Percentiles rank a stretch among this genome's conserved stretches.
phyloP scores from a whole-genome alignment of 2,113 vertebrate species.

The Tyto alba region DNA sequence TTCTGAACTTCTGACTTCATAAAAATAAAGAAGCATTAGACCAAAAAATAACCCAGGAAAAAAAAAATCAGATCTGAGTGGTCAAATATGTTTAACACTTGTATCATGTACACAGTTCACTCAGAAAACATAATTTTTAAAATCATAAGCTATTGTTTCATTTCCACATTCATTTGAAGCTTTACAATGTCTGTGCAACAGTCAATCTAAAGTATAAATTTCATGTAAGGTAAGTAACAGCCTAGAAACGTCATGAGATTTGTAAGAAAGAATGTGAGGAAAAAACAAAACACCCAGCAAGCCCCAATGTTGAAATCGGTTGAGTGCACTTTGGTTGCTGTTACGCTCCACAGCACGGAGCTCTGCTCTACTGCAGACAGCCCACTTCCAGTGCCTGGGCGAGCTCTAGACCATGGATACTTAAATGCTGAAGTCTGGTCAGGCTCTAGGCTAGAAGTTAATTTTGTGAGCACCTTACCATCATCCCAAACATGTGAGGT shows the following conservation, averaged over 20 bases:
- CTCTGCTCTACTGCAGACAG: neutral
- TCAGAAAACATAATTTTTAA: neutral
- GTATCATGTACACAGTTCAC: neutral
- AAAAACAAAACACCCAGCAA: neutral
- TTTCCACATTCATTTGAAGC: neutral
- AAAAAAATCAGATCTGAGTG: neutral
- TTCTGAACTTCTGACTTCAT: neutral
- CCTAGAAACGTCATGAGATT: neutral
- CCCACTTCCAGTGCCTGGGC: neutral
- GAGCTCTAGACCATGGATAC: neutral
- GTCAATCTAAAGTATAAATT: neutral
- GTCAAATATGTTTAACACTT: neutral
- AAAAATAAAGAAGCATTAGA: neutral
- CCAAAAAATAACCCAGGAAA: neutral
- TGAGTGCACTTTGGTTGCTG: neutral
- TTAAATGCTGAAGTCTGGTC: neutral
- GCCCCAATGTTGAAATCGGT: neutral
- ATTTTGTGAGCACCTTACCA: neutral
- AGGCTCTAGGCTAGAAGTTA: neutral
- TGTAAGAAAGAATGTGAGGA: neutral
- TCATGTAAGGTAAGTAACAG: neutral
- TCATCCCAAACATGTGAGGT: neutral
- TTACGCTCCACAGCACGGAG: neutral
- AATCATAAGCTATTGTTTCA: neutral
- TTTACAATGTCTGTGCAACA: neutral